These are phyloP conservation scores for Mesocentrotus franciscanus DNA, from an alignment of 53 echinoderm and acorn worm genomes.

Conservation along the genomic window DNA sequence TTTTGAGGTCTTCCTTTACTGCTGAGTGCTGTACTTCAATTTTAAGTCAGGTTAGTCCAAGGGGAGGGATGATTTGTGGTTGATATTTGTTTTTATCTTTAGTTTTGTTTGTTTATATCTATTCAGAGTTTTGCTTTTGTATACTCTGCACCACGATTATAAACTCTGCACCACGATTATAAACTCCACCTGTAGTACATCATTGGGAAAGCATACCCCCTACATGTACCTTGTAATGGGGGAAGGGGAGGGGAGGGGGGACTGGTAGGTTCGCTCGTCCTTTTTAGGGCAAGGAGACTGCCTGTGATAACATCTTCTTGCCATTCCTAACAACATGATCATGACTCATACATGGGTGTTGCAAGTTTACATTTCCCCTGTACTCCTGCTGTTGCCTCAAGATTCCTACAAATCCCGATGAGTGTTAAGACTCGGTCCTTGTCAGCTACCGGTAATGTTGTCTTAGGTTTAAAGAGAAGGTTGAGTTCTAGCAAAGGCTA, in stretches of 20 bases:
- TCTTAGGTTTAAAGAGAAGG: background rate
- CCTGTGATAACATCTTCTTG: constrained; percentile 28
- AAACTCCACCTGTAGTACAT: background rate
- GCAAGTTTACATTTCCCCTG: constrained; percentile 64
- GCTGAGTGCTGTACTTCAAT: background rate
- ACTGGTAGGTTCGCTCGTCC: background rate
- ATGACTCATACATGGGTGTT: constrained; percentile 61
- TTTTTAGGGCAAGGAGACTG: constrained; percentile 48
- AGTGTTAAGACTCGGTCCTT: background rate
- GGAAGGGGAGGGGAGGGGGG: background rate
- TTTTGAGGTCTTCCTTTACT: constrained; percentile 13
- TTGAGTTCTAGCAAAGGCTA: no score
- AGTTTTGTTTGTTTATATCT: background rate
- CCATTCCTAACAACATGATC: constrained; percentile 44
- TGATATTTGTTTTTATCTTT: background rate
- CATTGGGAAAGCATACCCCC: background rate
- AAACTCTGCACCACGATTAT: background rate
- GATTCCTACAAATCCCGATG: background rate
- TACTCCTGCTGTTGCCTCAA: background rate
- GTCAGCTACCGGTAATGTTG: background rate
- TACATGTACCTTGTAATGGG: background rate
- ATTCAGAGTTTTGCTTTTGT: background rate
- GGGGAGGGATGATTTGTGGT: background rate
- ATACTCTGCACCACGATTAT: background rate
- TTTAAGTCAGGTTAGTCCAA: background rate